phyloP scores from a whole-genome alignment of 1,140 invertebrate species.

The Spodoptera frugiperda region DNA sequence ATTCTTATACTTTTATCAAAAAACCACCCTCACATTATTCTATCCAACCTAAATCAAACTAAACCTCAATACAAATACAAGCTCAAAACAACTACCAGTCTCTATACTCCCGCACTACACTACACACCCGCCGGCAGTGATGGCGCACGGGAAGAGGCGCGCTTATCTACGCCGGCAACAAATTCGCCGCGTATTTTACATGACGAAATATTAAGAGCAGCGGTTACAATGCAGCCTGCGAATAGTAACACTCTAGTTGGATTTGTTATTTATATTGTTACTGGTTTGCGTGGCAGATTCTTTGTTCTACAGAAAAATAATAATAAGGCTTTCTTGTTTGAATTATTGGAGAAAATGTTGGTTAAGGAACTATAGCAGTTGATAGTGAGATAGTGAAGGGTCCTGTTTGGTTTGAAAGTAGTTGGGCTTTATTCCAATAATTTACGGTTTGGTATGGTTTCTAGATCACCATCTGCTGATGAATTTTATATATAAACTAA shows the following conservation, averaged over 20 bases:
- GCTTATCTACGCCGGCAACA: conserved; percentile 39
- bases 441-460: no score
- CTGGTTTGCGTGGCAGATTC: not conserved
- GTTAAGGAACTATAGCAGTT: no score
- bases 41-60: not conserved
- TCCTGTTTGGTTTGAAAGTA: no score
- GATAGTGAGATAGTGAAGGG: no score
- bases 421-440: no score
- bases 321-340: no score
- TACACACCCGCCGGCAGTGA: conserved; percentile 12
- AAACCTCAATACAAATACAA: not conserved
- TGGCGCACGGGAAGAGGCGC: conserved; percentile 35
- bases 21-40: no score
- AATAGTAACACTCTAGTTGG: not conserved
- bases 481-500: no score
- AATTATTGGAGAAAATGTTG: no score
- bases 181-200: conserved; percentile 48
- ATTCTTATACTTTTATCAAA: no score
- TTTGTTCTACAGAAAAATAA: no score
- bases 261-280: conserved; percentile 12
- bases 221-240: conserved; percentile 2
- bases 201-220: conserved; percentile 44
- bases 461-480: no score
- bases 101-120: not conserved
- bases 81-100: not conserved